phyloP scores from a whole-genome alignment of 2,797 vertebrate species.

The Notoglanidium macrostoma region DNA sequence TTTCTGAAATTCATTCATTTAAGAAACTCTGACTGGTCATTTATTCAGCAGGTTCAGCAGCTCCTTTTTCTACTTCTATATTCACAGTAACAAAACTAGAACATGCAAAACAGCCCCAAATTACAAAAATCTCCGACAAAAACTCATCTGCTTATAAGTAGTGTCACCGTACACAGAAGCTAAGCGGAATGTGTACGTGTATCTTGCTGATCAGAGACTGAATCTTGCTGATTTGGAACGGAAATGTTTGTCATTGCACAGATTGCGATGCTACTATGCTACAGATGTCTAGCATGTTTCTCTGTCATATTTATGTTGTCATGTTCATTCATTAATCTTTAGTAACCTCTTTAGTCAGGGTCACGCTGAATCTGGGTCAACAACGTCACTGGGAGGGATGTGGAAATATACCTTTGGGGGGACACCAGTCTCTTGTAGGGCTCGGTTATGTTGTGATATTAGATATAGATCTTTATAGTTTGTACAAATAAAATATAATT shows the following conservation, averaged over 20 bases:
- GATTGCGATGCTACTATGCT: not conserved
- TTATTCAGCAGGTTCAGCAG: not conserved
- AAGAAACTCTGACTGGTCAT: not conserved
- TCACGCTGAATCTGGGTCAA: not conserved
- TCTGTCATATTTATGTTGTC: not conserved
- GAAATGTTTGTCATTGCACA: constrained; percentile 37
- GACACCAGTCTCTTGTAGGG: not conserved
- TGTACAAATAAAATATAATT: too few relatives aligned
- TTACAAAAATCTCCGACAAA: too few relatives aligned
- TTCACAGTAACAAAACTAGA: not conserved
- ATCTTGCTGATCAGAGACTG: constrained; percentile 2
- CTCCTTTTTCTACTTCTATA: not conserved
- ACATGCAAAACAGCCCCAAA: not conserved
- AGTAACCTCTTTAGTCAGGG: not conserved
- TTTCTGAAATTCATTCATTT: not conserved
- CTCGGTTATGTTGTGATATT: not conserved
- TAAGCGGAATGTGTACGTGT: not conserved
- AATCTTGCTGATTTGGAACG: not conserved
- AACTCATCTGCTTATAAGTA: not conserved
- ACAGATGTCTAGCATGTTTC: not conserved
- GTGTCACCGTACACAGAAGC: not conserved
- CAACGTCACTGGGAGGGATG: not conserved
- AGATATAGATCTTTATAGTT: not conserved
- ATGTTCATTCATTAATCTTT: not conserved
- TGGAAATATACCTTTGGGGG: not conserved